A percentile compares a stretch with the other conserved stretches of the same genome.
These are phyloP conservation scores for Empis livida DNA, from an alignment of 2,888 invertebrate genomes.

Conservation along the genomic window DNA sequence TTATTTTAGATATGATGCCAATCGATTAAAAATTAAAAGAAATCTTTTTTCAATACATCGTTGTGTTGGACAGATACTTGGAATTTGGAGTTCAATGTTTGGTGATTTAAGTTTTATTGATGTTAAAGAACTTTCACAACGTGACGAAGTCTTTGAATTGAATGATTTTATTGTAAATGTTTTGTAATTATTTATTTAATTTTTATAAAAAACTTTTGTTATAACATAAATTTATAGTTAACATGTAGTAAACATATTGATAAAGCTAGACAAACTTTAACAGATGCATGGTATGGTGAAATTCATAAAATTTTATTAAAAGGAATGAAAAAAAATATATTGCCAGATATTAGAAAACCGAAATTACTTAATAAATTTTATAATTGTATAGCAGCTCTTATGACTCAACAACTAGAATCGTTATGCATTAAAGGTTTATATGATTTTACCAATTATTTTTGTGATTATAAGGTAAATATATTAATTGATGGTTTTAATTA, in stretches of 20 bases:
- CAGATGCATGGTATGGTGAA: conserved; percentile 38
- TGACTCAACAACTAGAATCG: conserved; percentile 78
- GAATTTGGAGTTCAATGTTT: conserved; percentile 69
- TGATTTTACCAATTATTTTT: conserved; percentile 63
- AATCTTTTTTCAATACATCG: conserved; percentile 67
- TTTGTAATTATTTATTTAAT: too few relatives aligned
- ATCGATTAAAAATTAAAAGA: conserved; percentile 40
- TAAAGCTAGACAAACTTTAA: conserved; percentile 50
- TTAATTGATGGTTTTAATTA: too few relatives aligned
- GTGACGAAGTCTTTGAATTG: conserved; percentile 29
- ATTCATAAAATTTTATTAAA: conserved; percentile 34
- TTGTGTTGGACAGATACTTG: conserved; percentile 64
- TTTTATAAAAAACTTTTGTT: too few relatives aligned
- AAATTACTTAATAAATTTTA: conserved; percentile 63
- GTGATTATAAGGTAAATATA: conserved; percentile 54
- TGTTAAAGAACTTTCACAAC: conserved; percentile 28
- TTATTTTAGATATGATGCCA: conserved; percentile 32
- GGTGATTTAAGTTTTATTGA: conserved; percentile 37
- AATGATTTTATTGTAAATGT: conserved; percentile 31
- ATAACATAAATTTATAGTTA: conserved; percentile 16
- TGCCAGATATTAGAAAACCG: conserved; percentile 53
- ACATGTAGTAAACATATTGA: conserved; percentile 47
- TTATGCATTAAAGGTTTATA: conserved; percentile 66
- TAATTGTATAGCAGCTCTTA: conserved; percentile 71
- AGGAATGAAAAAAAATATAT: conserved; percentile 52